Evolutionary conservation across 2,888 invertebrate genomes (phyloP).

Genomic region (Chouioia cunea): DNA sequence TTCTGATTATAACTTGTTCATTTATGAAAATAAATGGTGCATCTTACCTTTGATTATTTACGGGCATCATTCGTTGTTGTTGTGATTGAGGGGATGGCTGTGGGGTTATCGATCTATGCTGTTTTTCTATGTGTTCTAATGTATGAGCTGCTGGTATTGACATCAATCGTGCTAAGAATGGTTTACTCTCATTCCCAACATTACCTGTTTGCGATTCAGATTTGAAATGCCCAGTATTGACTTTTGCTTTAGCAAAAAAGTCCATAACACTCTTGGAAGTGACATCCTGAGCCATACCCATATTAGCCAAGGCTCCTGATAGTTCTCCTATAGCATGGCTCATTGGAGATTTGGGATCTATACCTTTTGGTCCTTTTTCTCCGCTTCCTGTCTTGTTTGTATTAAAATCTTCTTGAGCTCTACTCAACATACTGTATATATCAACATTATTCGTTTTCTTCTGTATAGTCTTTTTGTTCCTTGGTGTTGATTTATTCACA

Average conservation of each 20-base stretch:
- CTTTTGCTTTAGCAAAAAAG: constrained; percentile 83
- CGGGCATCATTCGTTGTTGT: constrained; percentile 37
- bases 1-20: not conserved
- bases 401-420: constrained; percentile 90
- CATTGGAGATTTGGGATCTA: constrained; percentile 57
- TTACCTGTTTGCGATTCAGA: constrained; percentile 60
- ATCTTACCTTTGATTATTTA: constrained; percentile 47
- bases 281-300: constrained; percentile 76
- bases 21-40: constrained; percentile 1
- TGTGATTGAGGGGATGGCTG: constrained; percentile 62
- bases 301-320: constrained; percentile 67
- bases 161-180: constrained; percentile 82
- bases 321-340: constrained; percentile 53
- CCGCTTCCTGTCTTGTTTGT: constrained; percentile 67
- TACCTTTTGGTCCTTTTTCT: constrained; percentile 36
- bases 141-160: constrained; percentile 77
- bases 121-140: constrained; percentile 90
- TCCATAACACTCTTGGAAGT: constrained; percentile 89
- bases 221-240: constrained; percentile 64
- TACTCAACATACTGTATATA: constrained; percentile 88
- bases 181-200: constrained; percentile 72
- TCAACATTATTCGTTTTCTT: constrained; percentile 71
- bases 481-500: constrained; percentile 60
- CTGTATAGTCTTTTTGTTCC: constrained; percentile 57
- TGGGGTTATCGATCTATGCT: constrained; percentile 83